phyloP scores from a whole-genome alignment of 2,797 vertebrate species.

The Eleutherodactylus coqui region DNA sequence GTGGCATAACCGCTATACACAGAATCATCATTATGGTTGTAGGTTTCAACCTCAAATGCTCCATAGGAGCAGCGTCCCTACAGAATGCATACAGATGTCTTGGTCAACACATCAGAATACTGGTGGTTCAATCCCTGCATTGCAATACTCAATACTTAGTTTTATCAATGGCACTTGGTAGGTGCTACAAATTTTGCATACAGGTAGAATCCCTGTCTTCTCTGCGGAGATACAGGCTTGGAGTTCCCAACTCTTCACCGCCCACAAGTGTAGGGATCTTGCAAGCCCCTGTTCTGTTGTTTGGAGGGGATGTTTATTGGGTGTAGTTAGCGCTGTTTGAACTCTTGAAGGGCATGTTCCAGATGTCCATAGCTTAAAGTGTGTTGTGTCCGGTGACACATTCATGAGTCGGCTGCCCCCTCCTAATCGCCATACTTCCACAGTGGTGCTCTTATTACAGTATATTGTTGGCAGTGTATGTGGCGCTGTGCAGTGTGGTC shows the following conservation, averaged over 20 bases:
- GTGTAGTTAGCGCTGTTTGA: neutral
- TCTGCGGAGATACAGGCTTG: neutral
- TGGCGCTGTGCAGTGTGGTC: conserved; percentile 1
- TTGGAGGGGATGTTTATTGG: neutral
- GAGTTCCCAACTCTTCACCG: neutral
- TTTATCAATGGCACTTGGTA: neutral
- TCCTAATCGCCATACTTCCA: neutral
- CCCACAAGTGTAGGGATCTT: too few species aligned
- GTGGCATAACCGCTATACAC: too few species aligned
- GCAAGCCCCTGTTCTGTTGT: too few species aligned
- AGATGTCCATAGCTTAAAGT: neutral
- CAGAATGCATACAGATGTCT: too few species aligned
- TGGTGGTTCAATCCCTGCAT: too few species aligned
- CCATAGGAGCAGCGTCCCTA: too few species aligned
- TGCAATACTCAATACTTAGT: too few species aligned
- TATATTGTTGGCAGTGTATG: neutral
- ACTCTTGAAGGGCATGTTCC: neutral
- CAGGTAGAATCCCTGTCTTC: neutral
- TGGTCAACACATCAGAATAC: too few species aligned
- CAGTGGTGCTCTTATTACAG: neutral
- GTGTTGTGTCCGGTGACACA: neutral
- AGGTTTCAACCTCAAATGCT: too few species aligned
- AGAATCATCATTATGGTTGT: too few species aligned
- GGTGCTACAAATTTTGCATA: neutral
- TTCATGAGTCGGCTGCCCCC: neutral